Percentiles rank a stretch among this genome's conserved stretches.
These are phyloP conservation scores for Calameuta idolon DNA, from an alignment of 2,888 invertebrate genomes.

Conservation along the genomic window DNA sequence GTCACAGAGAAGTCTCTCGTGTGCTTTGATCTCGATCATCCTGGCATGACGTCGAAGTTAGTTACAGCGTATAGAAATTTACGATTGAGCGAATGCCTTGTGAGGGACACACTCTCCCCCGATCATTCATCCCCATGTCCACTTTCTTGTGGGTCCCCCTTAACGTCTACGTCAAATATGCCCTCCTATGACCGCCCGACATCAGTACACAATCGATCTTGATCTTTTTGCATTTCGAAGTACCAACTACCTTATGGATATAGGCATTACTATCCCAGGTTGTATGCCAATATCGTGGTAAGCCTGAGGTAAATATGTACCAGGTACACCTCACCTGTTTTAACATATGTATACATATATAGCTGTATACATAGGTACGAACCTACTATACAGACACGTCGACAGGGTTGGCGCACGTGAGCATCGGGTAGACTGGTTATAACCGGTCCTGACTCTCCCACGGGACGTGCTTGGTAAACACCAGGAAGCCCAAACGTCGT, in stretches of 20 bases:
- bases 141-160: not conserved
- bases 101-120: not conserved
- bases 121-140: not conserved
- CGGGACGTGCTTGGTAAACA: conserved; percentile 39
- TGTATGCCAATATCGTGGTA: conserved; percentile 40
- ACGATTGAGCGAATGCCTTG: not conserved
- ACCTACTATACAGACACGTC: not conserved
- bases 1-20: not conserved
- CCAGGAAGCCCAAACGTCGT: conserved; percentile 39
- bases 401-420: not conserved
- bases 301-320: conserved; percentile 44
- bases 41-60: not conserved
- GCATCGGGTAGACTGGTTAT: conserved; percentile 22
- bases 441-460: conserved; percentile 25
- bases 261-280: conserved; percentile 22
- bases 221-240: conserved; percentile 7
- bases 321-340: conserved; percentile 35
- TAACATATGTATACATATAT: not conserved
- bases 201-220: not conserved
- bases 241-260: conserved; percentile 22
- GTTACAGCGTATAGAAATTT: not conserved
- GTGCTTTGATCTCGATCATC: not conserved
- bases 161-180: not conserved
- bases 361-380: not conserved
- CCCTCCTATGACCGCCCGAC: not conserved